Evolutionary conservation across 2,113 vertebrate species (phyloP).

Genomic region (Lophochroa leadbeateri): DNA sequence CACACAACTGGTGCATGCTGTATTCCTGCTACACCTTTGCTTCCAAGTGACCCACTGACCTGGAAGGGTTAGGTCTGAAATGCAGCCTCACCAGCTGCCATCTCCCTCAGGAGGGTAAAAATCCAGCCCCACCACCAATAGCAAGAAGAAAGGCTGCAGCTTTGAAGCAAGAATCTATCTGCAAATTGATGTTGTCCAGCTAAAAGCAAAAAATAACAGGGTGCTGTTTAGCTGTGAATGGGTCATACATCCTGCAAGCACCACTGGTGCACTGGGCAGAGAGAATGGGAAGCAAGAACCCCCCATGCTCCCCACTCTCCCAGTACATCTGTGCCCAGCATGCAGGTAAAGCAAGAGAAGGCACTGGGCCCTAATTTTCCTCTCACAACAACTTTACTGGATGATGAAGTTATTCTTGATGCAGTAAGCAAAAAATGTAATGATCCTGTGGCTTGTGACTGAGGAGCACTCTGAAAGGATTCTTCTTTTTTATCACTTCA

Average conservation of each 20-base stretch:
- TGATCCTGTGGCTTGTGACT: neutral
- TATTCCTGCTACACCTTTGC: neutral
- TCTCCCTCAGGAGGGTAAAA: neutral
- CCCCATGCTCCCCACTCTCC: neutral
- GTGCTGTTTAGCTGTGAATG: neutral
- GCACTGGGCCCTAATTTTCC: neutral
- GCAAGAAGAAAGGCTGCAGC: neutral
- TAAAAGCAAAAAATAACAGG: neutral
- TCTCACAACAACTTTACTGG: neutral
- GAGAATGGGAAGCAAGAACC: fast-evolving
- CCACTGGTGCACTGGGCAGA: neutral
- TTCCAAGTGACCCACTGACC: neutral
- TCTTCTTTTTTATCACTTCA: neutral
- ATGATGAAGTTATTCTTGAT: neutral
- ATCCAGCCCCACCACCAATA: neutral
- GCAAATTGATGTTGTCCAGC: neutral
- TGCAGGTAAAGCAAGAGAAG: neutral
- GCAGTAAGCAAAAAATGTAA: neutral
- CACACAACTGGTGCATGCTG: fast-evolving
- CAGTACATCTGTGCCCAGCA: neutral
- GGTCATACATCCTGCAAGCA: neutral
- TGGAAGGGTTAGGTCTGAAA: neutral
- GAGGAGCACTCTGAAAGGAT: neutral
- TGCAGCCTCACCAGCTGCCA: neutral
- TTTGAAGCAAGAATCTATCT: neutral